A percentile compares a stretch with the other conserved stretches of the same genome.
Evolutionary conservation across 2,113 vertebrate species (phyloP).

Genomic region (Rostratula benghalensis): DNA sequence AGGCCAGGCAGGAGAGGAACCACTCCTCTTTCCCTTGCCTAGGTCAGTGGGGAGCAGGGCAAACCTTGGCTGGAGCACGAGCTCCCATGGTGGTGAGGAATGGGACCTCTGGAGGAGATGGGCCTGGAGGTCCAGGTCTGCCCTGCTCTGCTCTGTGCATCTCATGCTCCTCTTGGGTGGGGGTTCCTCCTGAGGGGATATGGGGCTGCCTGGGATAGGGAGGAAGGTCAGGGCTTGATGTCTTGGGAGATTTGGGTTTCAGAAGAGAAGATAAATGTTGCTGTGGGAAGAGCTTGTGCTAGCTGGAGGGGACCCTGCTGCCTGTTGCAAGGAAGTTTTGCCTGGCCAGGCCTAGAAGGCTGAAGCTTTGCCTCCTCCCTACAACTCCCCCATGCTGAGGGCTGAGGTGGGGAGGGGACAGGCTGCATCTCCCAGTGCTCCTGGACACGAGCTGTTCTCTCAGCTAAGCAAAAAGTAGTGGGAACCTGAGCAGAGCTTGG

Average conservation of each 20-base stretch:
- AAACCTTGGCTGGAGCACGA: not conserved
- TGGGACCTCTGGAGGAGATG: not conserved
- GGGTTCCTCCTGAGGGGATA: not conserved
- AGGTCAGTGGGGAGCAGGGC: accelerated
- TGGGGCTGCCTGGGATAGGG: not conserved
- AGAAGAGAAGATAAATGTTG: not conserved
- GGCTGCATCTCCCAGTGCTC: not conserved
- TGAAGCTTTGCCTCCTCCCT: not conserved
- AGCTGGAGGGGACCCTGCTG: accelerated
- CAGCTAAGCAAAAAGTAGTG: not conserved
- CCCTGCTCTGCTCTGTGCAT: not conserved
- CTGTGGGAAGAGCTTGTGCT: not conserved
- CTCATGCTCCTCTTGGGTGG: accelerated
- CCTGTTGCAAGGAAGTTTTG: not conserved
- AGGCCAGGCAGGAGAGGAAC: not conserved
- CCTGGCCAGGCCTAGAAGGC: too few relatives aligned
- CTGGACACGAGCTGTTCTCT: not conserved
- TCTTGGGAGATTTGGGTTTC: not conserved
- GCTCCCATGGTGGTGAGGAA: not conserved
- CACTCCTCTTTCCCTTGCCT: not conserved
- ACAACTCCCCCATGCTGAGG: not conserved
- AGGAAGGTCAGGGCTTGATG: not conserved
- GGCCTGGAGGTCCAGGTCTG: not conserved
- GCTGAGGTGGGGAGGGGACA: too few relatives aligned
- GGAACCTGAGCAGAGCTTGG: not conserved